Conservation (phyloP, 2,797 vertebrate species). For the Diplodus puntazzo region DNA sequence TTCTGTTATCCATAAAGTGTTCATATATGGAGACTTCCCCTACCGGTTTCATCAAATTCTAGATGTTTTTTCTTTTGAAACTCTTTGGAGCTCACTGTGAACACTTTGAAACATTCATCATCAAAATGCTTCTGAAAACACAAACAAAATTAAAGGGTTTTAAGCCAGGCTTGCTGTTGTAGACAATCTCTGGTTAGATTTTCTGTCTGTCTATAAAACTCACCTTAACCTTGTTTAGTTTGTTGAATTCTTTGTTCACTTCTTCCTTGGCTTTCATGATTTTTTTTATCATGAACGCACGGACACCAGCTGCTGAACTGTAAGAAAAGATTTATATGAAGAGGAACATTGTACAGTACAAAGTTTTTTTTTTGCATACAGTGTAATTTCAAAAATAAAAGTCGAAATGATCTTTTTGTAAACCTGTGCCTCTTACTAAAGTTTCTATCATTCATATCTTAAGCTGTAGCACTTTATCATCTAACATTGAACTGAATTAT, state of each 20-base stretch:
- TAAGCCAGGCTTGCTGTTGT: neutral
- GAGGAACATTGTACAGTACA: neutral
- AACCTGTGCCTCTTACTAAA: neutral
- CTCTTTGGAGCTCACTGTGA: slow-evolving; percentile 63
- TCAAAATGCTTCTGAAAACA: slow-evolving; percentile 63
- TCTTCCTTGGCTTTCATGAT: slow-evolving; percentile 33
- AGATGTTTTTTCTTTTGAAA: neutral
- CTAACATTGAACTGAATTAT: too few species aligned
- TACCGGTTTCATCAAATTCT: slow-evolving; percentile 41
- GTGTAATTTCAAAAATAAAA: neutral
- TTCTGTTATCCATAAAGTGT: neutral
- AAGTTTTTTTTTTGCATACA: neutral
- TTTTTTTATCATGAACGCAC: neutral
- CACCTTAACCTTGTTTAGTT: slow-evolving; percentile 33
- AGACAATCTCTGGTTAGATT: neutral
- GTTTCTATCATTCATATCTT: neutral
- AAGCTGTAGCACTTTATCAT: too few species aligned
- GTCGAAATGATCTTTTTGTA: neutral
- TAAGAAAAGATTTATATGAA: slow-evolving; percentile 1
- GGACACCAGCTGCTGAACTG: neutral
- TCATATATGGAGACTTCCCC: neutral
- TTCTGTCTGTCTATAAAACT: neutral
- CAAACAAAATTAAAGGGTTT: neutral
- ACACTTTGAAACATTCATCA: slow-evolving; percentile 49
- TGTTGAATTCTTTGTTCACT: slow-evolving; percentile 17